Evolutionary conservation across 2,888 invertebrate genomes (phyloP), one percentile per base, ranked within the genome.

Genomic region (Eupithecia insigniata): DNA sequence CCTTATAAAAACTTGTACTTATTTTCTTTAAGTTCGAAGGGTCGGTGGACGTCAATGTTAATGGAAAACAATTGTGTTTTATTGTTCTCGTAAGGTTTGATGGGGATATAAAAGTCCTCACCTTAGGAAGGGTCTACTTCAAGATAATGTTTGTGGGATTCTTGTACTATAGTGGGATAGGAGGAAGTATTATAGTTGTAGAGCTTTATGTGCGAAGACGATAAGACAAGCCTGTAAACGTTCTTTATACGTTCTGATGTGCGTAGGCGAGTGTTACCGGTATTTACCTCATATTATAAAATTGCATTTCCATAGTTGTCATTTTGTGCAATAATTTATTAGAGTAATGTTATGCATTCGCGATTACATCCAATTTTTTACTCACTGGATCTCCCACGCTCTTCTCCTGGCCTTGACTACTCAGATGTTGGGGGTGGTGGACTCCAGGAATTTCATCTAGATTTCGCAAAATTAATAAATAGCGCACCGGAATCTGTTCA

Each of bases 41-140:
- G 78, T 73, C 72, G 30, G 64, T 73, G 73, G 79, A 82, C 85
- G 86, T 86, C 89, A 85, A 90, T 88, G 90, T 89, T 92, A 93
- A 93, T 92, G 92, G 91, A 90, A 92, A 92, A 92, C 93, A 92
- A 93, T 93, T 90, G 91, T 93, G 93, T 92, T 93, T 93, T 92
- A 93, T 93, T 92, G 88, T 87, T 86, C 90, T 90, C 93, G 87
- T 92, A 92, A 93, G 89, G 85, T 90, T 92, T 92, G 91, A 93
- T 92, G 88, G 92, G 87, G 85, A 88, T 88, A 92, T 92, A 92
- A 93, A 93, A 92, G 90, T 88, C 89, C 88, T 91, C 90, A 92
- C 91, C 92, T 90, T 89, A 85, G 84, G 87, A 90, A 90, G 90
- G 92, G 90, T 88, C 89, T 85, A 89, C 87, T 90, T 87, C 85